A percentile compares a stretch with the other conserved stretches of the same genome.
Conservation (phyloP, 2,113 vertebrate genomes). For the Tenebrosternarchus preto region DNA sequence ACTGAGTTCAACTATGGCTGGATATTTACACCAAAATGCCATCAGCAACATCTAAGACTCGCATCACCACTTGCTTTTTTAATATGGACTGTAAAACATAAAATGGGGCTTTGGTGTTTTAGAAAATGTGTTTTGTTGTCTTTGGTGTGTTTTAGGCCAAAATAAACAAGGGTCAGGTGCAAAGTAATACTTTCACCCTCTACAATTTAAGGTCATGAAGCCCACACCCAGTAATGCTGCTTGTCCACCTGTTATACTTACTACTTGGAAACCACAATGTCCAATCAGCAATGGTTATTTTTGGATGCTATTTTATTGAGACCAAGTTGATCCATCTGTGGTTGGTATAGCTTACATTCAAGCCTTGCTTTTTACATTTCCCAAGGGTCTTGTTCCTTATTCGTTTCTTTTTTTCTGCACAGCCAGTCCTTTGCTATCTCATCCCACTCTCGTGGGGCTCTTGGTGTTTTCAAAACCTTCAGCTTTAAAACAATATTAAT, state of each 20-base stretch:
- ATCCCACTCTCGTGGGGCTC: slow-evolving; percentile 9
- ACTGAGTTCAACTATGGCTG: not conserved
- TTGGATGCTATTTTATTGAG: not conserved
- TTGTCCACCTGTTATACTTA: not conserved
- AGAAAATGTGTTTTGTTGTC: not conserved
- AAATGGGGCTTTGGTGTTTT: not conserved
- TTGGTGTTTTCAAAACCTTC: slow-evolving; percentile 35
- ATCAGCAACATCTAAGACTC: not conserved
- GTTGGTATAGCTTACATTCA: not conserved
- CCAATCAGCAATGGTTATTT: not conserved
- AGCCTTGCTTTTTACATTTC: not conserved
- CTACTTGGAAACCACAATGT: too few relatives aligned
- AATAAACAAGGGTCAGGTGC: slow-evolving; percentile 14
- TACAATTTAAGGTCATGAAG: not conserved
- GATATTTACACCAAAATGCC: not conserved
- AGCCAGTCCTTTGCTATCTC: not conserved
- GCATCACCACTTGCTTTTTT: not conserved
- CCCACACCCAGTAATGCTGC: not conserved
- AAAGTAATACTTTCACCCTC: not conserved
- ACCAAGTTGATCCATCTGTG: not conserved
- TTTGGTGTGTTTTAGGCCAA: not conserved
- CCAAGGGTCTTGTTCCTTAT: not conserved
- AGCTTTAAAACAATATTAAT: slow-evolving; percentile 40
- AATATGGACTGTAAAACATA: not conserved
- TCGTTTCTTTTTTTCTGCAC: not conserved